Base-by-base conservation (phyloP, 1,140 invertebrate species). In the Drosophila lacertosa region DNA sequence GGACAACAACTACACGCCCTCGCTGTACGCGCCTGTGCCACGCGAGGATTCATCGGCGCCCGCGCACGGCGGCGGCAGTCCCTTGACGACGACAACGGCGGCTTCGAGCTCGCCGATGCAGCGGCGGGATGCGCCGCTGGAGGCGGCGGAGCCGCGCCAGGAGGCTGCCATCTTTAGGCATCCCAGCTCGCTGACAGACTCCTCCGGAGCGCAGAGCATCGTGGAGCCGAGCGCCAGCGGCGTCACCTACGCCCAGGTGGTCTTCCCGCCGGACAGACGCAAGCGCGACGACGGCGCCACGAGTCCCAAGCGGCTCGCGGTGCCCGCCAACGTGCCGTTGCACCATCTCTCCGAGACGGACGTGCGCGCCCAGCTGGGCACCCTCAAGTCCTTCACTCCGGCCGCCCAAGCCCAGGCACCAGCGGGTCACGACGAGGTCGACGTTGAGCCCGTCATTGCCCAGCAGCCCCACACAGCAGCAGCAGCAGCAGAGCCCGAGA, bases 211-310 rank as follows among this genome's bases (percentile, higher is more conserved):
- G 0, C 81, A 76, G 13, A 91, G 83, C 44, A 59, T 89, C 39
- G 75, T 81, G 9, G 76, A 74, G 29, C 76, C 84, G 1, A 76
- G 60, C 39, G 80, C 37, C 26, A 84, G 69, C 26, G 90, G 89
- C 0, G 81, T 91, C 1, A 91, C 90, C 42, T 91, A 91, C 48
- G 90, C 90, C 0, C 89, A 91, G 53, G 89, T 91, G 0, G 70
- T 90, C 24, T 91, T 91, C 15, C 89, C 89, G 10, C 89, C 89
- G 0, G 89, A 91, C 26, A 89, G 74, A 58, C 81, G 73, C 47
- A 91, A 90, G 63, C 69, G 67, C 0, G 70, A 73, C 10, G 84
- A 90, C 20, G 89, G 89, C 15, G 84, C 57, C 47, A 72, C 74
- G 4, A 89, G 84, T 47, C 89, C 89, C 5, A 90, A 90, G 42